A percentile compares a stretch with the other conserved stretches of the same genome.
Conservation (phyloP, 2,113 vertebrate species). For the Labeo rohita region DNA sequence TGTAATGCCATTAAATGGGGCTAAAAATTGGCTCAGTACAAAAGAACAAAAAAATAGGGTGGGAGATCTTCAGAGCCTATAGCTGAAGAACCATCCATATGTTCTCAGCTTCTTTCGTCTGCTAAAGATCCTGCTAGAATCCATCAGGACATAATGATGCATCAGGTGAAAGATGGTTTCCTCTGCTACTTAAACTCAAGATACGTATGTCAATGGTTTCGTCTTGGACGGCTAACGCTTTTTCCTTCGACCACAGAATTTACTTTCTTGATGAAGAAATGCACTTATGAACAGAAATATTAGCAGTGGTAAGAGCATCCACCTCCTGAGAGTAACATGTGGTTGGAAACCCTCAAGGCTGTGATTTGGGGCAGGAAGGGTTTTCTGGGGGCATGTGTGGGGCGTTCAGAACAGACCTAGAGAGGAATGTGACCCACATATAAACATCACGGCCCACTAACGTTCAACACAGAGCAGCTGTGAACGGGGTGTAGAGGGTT, state of each 20-base stretch:
- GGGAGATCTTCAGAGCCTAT: background rate
- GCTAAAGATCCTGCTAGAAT: background rate
- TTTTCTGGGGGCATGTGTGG: constrained; percentile 29
- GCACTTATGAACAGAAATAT: background rate
- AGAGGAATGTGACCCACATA: constrained; percentile 34
- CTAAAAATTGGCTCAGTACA: background rate
- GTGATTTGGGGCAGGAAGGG: constrained; percentile 22
- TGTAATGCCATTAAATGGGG: no score
- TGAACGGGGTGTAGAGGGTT: background rate
- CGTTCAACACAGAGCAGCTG: constrained; percentile 19
- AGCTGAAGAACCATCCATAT: background rate
- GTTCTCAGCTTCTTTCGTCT: background rate
- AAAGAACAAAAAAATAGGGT: background rate
- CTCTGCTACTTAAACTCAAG: background rate
- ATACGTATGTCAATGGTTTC: background rate
- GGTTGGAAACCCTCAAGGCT: constrained; percentile 4
- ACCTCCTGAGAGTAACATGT: background rate
- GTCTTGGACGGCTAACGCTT: background rate
- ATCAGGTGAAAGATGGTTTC: constrained; percentile 23
- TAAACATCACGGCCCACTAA: constrained; percentile 25
- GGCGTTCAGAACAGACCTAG: background rate
- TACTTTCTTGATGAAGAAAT: background rate
- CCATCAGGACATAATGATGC: background rate
- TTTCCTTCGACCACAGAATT: constrained; percentile 6
- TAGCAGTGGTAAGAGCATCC: background rate